A percentile compares a stretch with the other conserved stretches of the same genome.
phyloP scores from a whole-genome alignment of 2,113 vertebrate genomes.

The Murina feae region DNA sequence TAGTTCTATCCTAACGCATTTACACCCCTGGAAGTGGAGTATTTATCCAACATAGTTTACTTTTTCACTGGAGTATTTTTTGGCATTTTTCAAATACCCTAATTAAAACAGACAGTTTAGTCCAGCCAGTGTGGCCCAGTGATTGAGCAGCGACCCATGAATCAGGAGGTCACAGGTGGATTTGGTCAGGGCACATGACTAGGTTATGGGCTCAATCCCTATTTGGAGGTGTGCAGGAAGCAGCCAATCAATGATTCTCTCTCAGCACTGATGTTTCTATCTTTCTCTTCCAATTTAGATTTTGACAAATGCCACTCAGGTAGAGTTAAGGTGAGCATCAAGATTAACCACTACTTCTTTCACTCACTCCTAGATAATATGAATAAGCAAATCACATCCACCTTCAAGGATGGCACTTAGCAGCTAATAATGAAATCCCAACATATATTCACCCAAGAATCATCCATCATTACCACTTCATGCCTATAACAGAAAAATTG shows the following conservation, averaged over 20 bases:
- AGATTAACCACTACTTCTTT: not conserved
- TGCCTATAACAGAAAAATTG: not conserved
- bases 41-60: constrained; percentile 1
- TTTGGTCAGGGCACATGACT: too few relatives aligned
- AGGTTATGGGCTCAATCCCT: too few relatives aligned
- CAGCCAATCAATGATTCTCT: too few relatives aligned
- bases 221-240: too few relatives aligned
- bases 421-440: not conserved
- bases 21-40: not conserved
- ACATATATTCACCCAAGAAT: constrained; percentile 9
- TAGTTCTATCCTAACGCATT: not conserved
- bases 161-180: too few relatives aligned
- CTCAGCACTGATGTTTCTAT: too few relatives aligned
- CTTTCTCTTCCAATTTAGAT: not conserved
- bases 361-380: not conserved
- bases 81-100: not conserved
- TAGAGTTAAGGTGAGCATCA: not conserved
- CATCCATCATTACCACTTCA: not conserved
- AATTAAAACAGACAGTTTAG: not conserved
- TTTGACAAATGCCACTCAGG: not conserved
- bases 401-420: not conserved
- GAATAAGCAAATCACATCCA: not conserved
- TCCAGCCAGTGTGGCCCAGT: too few relatives aligned
- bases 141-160: too few relatives aligned
- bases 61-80: not conserved